These are phyloP conservation scores for Pristis pectinata DNA, from an alignment of 2,797 vertebrate genomes.

Conservation along the genomic window DNA sequence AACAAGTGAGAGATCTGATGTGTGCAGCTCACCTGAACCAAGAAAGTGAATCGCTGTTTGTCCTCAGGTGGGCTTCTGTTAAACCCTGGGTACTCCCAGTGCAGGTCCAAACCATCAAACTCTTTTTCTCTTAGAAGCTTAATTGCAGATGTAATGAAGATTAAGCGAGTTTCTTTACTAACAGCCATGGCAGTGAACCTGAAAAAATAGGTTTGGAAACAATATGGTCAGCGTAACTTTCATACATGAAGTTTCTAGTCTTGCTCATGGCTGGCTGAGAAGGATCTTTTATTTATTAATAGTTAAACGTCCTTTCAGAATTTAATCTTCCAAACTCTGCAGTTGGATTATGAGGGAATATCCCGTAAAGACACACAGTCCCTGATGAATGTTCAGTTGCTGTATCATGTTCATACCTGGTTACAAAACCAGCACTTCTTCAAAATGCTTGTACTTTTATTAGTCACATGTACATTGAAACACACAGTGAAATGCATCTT, in stretches of 20 bases:
- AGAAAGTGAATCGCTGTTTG: background rate
- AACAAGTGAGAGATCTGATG: no score
- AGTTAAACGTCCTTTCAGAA: background rate
- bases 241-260: background rate
- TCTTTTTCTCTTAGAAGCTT: background rate
- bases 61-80: background rate
- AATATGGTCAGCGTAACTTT: background rate
- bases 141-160: background rate
- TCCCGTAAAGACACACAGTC: background rate
- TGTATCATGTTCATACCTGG: background rate
- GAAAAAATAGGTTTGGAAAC: background rate
- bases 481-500: no score
- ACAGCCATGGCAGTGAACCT: constrained; percentile 30
- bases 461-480: no score
- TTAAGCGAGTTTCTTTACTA: background rate
- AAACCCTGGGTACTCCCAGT: constrained; percentile 13
- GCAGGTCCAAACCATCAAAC: constrained; percentile 31
- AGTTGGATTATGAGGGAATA: background rate
- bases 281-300: no score
- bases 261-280: background rate
- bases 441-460: background rate
- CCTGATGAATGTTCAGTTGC: background rate
- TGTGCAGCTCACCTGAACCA: background rate
- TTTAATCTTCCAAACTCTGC: background rate
- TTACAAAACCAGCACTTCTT: background rate